phyloP scores from a whole-genome alignment of 2,113 vertebrate species.

The Sterna hirundo region DNA sequence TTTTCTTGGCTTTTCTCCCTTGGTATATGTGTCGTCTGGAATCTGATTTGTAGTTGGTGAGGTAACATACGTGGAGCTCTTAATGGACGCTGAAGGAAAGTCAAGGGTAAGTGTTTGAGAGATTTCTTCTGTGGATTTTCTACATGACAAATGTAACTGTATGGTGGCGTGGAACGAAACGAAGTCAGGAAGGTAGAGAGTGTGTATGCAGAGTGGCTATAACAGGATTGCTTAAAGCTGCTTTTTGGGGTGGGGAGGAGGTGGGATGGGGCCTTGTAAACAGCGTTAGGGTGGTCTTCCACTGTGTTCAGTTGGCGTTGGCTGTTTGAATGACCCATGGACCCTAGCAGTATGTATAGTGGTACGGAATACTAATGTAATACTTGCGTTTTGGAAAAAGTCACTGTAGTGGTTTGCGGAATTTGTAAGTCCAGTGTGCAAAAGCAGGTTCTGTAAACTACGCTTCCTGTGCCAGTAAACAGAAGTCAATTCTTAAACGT shows the following conservation, averaged over 20 bases:
- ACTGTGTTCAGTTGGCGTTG: conserved; percentile 71
- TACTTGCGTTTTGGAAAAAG: conserved; percentile 72
- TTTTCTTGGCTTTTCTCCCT: conserved; percentile 99
- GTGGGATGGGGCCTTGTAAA: conserved; percentile 58
- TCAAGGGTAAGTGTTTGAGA: conserved; percentile 99
- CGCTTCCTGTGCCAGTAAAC: conserved; percentile 53
- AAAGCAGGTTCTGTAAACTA: conserved; percentile 66
- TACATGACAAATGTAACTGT: conserved; percentile 79
- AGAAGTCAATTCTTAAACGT: conserved; percentile 46
- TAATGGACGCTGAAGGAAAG: conserved; percentile 99
- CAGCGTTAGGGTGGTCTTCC: conserved; percentile 59
- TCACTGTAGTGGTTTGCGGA: conserved; percentile 74
- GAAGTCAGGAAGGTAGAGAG: conserved; percentile 73
- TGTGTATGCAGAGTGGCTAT: conserved; percentile 63
- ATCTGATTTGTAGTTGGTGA: conserved; percentile 99
- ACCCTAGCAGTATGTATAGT: conserved; percentile 49
- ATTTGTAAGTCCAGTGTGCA: conserved; percentile 74
- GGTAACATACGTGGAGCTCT: conserved; percentile 99
- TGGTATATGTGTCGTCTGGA: conserved; percentile 99
- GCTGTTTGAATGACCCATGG: conserved; percentile 72
- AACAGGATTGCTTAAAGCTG: conserved; percentile 52
- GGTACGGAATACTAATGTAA: conserved; percentile 68
- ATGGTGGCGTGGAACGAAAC: conserved; percentile 73
- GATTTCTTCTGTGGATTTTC: conserved; percentile 84
- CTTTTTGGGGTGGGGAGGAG: conserved; percentile 60